Conservation (phyloP, 2,797 vertebrate genomes). For the Sebastes jordani region DNA sequence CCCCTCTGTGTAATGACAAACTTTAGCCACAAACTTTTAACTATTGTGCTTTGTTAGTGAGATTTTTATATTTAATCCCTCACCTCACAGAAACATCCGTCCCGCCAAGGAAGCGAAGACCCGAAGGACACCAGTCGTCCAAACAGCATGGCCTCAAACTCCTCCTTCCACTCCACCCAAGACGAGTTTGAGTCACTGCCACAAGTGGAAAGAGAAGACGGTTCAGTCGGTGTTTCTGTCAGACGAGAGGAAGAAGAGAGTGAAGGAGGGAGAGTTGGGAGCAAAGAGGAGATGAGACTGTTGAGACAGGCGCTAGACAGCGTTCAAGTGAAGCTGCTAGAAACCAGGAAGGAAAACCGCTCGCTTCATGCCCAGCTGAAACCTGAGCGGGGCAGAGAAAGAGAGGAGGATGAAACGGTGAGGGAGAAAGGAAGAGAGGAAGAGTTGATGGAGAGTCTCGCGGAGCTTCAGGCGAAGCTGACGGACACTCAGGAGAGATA, state of each 20-base stretch:
- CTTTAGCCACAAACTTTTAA: background rate
- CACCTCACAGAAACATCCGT: constrained; percentile 71
- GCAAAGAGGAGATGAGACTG: constrained; percentile 79
- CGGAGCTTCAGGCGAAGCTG: constrained; percentile 86
- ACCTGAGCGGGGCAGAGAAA: constrained; percentile 59
- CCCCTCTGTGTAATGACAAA: background rate
- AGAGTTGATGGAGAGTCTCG: constrained; percentile 85
- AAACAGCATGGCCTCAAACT: constrained; percentile 83
- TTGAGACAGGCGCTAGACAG: constrained; percentile 84
- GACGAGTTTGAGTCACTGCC: constrained; percentile 80
- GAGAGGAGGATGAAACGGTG: constrained; percentile 66
- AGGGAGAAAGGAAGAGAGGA: constrained; percentile 72
- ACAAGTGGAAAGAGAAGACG: constrained; percentile 50
- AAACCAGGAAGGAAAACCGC: constrained; percentile 84
- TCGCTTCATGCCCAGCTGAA: constrained; percentile 83
- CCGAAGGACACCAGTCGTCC: constrained; percentile 77
- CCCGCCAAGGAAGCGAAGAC: constrained; percentile 72
- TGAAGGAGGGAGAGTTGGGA: constrained; percentile 33
- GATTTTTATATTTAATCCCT: background rate
- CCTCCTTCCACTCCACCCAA: constrained; percentile 85
- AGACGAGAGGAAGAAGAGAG: constrained; percentile 42
- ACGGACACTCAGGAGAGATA: constrained; percentile 86
- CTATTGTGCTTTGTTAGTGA: background rate
- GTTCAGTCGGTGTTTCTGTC: constrained; percentile 36
- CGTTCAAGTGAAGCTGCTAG: constrained; percentile 83